phyloP scores from a whole-genome alignment of 2,888 invertebrate species.

The Omphaloscelis lunosa region DNA sequence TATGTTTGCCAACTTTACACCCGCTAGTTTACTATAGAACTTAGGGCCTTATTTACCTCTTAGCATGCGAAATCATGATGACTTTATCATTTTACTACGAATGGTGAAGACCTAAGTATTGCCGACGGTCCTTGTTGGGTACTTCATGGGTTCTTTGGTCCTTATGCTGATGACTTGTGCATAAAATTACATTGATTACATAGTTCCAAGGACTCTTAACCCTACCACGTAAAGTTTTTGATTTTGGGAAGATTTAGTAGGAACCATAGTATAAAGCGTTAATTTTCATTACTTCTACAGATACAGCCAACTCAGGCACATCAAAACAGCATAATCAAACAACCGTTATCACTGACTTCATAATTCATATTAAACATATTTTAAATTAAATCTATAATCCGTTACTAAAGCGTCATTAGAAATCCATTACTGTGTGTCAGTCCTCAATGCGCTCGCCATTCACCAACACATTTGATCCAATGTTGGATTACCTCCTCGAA shows the following conservation, averaged over 20 bases:
- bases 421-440: slow-evolving; percentile 52
- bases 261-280: background rate
- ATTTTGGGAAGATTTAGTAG: background rate
- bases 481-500: slow-evolving; percentile 6
- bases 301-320: too few relatives aligned
- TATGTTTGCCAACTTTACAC: slow-evolving; percentile 35
- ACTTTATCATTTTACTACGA: background rate
- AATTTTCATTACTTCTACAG: background rate
- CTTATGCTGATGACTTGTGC: background rate
- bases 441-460: slow-evolving; percentile 10
- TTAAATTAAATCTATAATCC: slow-evolving; percentile 18
- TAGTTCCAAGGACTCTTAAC: background rate
- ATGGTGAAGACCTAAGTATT: slow-evolving; percentile 18
- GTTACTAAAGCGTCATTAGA: slow-evolving; percentile 40
- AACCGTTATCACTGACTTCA: slow-evolving; percentile 7
- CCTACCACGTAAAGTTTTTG: too few relatives aligned
- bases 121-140: slow-evolving; percentile 4
- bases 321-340: slow-evolving; percentile 5
- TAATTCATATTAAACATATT: slow-evolving; percentile 1
- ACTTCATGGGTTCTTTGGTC: background rate
- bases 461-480: slow-evolving; percentile 40
- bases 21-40: slow-evolving; percentile 14
- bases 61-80: slow-evolving; percentile 28
- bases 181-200: background rate
- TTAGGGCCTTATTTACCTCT: slow-evolving; percentile 28